Evolutionary conservation across 2,888 invertebrate species (phyloP).

Genomic region (Pedicia rivosa): DNA sequence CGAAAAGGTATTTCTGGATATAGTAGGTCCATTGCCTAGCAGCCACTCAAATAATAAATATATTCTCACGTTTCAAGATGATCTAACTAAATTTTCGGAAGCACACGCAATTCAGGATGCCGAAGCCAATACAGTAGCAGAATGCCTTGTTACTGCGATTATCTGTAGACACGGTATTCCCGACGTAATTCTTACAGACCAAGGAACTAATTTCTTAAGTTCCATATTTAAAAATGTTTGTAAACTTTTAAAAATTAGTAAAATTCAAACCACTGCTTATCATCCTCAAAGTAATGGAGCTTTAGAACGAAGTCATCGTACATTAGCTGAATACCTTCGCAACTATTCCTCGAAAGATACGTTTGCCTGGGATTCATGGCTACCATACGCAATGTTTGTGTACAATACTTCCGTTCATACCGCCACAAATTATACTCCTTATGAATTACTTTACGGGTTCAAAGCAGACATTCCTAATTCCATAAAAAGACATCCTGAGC

Average conservation of each 20-base stretch:
- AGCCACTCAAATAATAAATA: conserved; percentile 15
- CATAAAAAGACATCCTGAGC: background rate
- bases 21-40: conserved; percentile 17
- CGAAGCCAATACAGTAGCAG: conserved; percentile 2
- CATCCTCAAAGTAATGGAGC: conserved; percentile 5
- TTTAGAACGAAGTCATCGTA: background rate
- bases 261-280: conserved; percentile 3
- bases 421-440: background rate
- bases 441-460: background rate
- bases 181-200: background rate
- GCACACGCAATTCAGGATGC: conserved; percentile 17
- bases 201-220: background rate
- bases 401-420: background rate
- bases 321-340: background rate
- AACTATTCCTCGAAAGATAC: background rate
- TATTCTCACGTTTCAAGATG: conserved; percentile 16
- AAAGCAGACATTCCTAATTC: background rate
- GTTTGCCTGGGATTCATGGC: background rate
- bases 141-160: background rate
- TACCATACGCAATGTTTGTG: background rate
- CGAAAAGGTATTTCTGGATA: conserved; percentile 17
- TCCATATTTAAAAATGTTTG: conserved; percentile 2
- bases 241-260: conserved; percentile 1
- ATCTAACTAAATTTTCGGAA: conserved; percentile 16
- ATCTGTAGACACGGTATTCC: background rate